These are phyloP conservation scores for Parnassius apollo DNA, from an alignment of 2,888 invertebrate genomes.

Conservation along the genomic window DNA sequence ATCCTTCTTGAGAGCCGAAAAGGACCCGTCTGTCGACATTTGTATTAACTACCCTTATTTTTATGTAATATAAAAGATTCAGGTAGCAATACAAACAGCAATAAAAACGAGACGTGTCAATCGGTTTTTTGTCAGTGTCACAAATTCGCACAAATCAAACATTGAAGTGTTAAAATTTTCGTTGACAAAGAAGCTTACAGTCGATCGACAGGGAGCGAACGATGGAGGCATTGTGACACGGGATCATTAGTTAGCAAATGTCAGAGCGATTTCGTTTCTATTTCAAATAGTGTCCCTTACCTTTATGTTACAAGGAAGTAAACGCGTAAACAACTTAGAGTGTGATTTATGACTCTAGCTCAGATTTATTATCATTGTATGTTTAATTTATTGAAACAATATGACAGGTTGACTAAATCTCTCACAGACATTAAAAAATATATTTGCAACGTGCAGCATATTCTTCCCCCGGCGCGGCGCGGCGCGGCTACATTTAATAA, in stretches of 20 bases:
- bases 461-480: background rate
- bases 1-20: conserved; percentile 53
- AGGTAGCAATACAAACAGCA: conserved; percentile 77
- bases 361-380: conserved; percentile 34
- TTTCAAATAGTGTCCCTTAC: conserved; percentile 58
- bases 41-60: conserved; percentile 60
- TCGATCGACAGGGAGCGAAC: conserved; percentile 61
- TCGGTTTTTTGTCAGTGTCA: conserved; percentile 68
- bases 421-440: background rate
- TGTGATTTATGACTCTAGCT: conserved; percentile 58
- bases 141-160: conserved; percentile 78
- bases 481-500: conserved; percentile 27
- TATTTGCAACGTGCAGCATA: conserved; percentile 6
- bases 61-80: conserved; percentile 53
- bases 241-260: conserved; percentile 74
- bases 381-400: conserved; percentile 37
- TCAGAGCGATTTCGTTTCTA: conserved; percentile 59
- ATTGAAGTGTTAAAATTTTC: conserved; percentile 76
- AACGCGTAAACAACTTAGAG: conserved; percentile 67
- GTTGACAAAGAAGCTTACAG: conserved; percentile 65
- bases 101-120: conserved; percentile 78
- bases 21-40: conserved; percentile 52
- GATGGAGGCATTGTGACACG: conserved; percentile 54
- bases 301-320: conserved; percentile 65
- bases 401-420: conserved; percentile 19